Conservation (phyloP, 30 jellyfish, hydroid and myxozoan species). For the Nemopilema nomurai region DNA sequence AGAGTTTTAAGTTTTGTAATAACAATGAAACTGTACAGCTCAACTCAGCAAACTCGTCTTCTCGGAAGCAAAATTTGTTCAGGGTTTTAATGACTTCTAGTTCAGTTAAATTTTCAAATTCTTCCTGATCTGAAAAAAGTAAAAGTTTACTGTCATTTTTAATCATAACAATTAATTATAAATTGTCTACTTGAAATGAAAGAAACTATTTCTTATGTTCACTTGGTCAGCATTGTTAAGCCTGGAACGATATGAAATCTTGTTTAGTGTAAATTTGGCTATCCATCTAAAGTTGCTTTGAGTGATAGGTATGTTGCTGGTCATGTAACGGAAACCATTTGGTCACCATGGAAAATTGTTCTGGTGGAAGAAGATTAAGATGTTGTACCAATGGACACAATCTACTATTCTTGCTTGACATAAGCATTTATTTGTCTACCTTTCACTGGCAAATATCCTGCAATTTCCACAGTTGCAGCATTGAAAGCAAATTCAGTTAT, state of each 20-base stretch:
- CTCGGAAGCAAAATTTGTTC: slow-evolving; percentile 56
- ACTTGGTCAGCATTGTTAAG: not conserved
- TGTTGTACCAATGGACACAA: too few relatives aligned
- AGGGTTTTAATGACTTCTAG: slow-evolving; percentile 60
- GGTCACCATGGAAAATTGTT: too few relatives aligned
- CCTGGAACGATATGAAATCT: not conserved
- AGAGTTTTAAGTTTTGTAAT: not conserved
- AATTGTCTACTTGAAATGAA: too few relatives aligned
- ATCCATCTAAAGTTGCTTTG: too few relatives aligned
- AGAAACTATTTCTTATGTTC: too few relatives aligned
- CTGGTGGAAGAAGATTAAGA: too few relatives aligned
- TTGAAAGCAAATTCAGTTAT: slow-evolving; percentile 72
- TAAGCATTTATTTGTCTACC: slow-evolving; percentile 44
- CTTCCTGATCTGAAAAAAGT: slow-evolving; percentile 55
- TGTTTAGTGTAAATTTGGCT: too few relatives aligned
- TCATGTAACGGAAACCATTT: too few relatives aligned
- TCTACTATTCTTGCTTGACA: too few relatives aligned
- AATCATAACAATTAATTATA: not conserved
- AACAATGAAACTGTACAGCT: slow-evolving; percentile 20
- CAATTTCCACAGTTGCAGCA: slow-evolving; percentile 81
- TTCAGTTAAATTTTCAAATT: slow-evolving; percentile 75
- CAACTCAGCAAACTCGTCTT: slow-evolving; percentile 77
- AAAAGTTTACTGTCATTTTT: too few relatives aligned
- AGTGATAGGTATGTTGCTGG: too few relatives aligned
- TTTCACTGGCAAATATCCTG: slow-evolving; percentile 86